phyloP scores from a whole-genome alignment of 2,113 vertebrate genomes.

The Miniopterus natalensis region DNA sequence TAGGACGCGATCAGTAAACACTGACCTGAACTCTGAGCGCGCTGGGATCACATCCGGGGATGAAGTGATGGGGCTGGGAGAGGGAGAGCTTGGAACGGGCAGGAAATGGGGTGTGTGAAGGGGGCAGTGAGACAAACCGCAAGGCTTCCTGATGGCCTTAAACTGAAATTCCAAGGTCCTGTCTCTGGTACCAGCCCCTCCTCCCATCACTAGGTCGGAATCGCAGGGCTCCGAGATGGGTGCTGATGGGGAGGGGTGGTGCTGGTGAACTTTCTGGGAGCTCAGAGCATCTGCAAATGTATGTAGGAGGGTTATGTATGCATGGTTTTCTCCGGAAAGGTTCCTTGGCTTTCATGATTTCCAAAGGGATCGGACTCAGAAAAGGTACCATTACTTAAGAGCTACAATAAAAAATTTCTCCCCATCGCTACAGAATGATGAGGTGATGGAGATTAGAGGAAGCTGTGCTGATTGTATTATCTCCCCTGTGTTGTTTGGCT shows the following conservation, averaged over 20 bases:
- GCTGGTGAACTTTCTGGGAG: not conserved
- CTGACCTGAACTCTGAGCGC: not conserved
- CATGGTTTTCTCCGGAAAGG: not conserved
- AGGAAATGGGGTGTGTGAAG: not conserved
- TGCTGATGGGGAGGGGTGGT: too few relatives aligned
- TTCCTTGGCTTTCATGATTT: not conserved
- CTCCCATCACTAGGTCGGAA: not conserved
- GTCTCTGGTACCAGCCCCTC: not conserved
- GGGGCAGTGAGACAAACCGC: too few relatives aligned
- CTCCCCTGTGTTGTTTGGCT: not conserved
- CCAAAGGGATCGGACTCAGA: not conserved
- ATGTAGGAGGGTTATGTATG: not conserved
- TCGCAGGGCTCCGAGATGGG: not conserved
- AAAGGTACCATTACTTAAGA: not conserved
- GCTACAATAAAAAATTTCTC: not conserved
- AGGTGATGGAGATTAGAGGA: not conserved
- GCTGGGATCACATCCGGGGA: not conserved
- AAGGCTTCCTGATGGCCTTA: not conserved
- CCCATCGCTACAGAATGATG: rapidly evolving
- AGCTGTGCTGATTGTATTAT: rapidly evolving
- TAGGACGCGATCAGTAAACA: not conserved
- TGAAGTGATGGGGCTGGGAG: not conserved
- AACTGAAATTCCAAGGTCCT: not conserved
- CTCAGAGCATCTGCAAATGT: not conserved
- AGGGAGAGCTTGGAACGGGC: not conserved